These are phyloP conservation scores for Rotaria magnacalcarata DNA, from an alignment of 2,888 invertebrate species.

Conservation along the genomic window DNA sequence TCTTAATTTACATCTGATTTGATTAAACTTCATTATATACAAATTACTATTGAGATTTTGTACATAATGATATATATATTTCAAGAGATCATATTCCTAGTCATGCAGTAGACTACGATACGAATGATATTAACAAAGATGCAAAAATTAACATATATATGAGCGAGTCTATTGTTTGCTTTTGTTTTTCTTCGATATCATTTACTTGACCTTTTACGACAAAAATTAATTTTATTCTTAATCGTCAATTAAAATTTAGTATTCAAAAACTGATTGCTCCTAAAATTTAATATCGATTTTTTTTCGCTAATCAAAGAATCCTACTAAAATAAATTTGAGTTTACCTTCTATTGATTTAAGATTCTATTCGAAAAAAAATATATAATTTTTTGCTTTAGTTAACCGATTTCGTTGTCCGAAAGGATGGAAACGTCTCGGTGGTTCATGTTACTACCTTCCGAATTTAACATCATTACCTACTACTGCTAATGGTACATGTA, in stretches of 20 bases:
- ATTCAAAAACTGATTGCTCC: no score
- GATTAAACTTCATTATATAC: neutral
- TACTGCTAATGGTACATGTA: neutral
- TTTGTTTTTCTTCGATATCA: no score
- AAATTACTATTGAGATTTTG: neutral
- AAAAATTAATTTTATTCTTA: no score
- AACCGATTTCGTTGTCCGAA: slow-evolving; percentile 32
- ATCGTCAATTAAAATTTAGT: no score
- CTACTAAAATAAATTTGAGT: no score
- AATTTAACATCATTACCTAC: neutral
- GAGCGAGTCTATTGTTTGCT: no score
- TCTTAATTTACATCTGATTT: neutral
- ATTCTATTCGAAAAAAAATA: no score
- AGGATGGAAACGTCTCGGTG: slow-evolving; percentile 11
- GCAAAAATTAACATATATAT: no score
- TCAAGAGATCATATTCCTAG: neutral
- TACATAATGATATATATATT: neutral
- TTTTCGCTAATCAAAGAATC: no score
- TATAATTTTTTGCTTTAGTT: neutral
- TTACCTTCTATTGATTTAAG: no score
- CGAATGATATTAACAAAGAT: neutral
- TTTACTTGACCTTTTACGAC: no score
- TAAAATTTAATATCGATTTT: no score
- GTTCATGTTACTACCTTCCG: neutral
- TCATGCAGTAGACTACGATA: neutral